Base-by-base conservation (phyloP, 1,140 invertebrate species). In the Euschistus heros region DNA sequence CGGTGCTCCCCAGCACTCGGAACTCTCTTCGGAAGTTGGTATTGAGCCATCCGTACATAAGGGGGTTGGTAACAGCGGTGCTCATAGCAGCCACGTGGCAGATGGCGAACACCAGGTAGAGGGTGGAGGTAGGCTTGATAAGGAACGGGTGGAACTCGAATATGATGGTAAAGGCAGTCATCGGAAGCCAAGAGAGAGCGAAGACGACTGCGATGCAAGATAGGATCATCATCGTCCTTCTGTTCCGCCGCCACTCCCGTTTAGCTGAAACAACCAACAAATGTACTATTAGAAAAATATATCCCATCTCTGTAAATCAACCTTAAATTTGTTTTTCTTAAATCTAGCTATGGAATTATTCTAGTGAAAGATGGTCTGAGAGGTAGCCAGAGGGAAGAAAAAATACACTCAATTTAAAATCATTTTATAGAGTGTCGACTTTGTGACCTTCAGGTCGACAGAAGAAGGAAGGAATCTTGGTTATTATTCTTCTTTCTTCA, bases 41-140 rank as follows among this genome's bases (percentile, higher is more conserved):
- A 69, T 82, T 81, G 60, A 81, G 73, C 76, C 79, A 81, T 1
- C 80, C 80, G 71, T 82, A 82, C 52, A 82, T 73, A 44, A 82
- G 71, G 6, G 79, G 79, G 72, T 82, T 82, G 55, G 76, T 79
- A 26, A 76, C 74, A 2, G 80, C 76, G 0, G 80, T 80, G 17
- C 76, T 77, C 82, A 84, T 80, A 20, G 81, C 82, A 24, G 81
- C 70, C 7, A 81, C 73, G 67, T 83, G 80, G 64, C 80, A 82
- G 14, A 78, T 67, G 13, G 80, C 81, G 68, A 81, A 82, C 2
- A 76, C 73, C 22, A 79, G 71, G 69, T 78, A 79, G 42, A 80
- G 71, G 50, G 52, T 30, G 20, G 66, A 63, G 0, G 71, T 70
- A 66, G 71, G 72, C 17, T 71, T 69, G 60, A 71, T 27, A 10